These are phyloP conservation scores for Sphyrna mokarran DNA, from an alignment of 2,113 vertebrate genomes.

Conservation along the genomic window DNA sequence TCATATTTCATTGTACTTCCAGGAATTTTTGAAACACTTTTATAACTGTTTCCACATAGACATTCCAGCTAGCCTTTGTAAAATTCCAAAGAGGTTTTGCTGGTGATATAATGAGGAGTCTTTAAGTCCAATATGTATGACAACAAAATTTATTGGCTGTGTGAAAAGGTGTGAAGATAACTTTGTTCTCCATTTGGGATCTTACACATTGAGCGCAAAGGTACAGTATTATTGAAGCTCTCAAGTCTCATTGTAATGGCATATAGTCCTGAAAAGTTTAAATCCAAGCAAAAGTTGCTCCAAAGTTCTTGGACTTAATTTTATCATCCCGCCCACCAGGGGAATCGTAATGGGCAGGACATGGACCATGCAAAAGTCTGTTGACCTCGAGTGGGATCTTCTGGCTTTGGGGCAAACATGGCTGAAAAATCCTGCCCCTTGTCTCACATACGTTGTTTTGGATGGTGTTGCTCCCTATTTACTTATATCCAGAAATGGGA, in stretches of 20 bases:
- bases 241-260: background rate
- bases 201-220: background rate
- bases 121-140: background rate
- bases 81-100: background rate
- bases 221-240: background rate
- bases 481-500: no score
- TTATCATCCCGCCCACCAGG: no score
- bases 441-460: no score
- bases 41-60: background rate
- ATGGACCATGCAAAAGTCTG: no score
- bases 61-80: background rate
- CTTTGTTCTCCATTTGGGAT: background rate
- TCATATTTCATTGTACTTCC: background rate
- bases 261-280: background rate
- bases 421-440: no score
- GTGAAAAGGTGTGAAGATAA: background rate
- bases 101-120: background rate
- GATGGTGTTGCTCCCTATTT: no score
- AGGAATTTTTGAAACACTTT: background rate
- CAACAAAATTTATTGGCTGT: background rate
- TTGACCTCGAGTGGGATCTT: no score
- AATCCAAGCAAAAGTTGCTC: background rate
- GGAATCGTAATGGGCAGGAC: no score
- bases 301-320: background rate
- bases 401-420: no score